Conservation (phyloP, 2,888 invertebrate species). For the Hololepta plana region DNA sequence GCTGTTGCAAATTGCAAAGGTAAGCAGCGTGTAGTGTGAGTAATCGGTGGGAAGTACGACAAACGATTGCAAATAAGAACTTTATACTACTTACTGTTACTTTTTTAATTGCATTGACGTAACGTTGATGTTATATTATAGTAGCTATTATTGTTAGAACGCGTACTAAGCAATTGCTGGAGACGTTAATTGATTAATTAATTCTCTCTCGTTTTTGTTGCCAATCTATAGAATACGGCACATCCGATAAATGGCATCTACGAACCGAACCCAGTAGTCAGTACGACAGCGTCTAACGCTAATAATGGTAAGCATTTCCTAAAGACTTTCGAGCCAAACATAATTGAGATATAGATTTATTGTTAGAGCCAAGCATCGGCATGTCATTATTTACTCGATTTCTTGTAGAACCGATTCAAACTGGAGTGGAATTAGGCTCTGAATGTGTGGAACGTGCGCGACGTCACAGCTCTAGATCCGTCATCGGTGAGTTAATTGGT, state of each 20-base stretch:
- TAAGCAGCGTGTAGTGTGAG: constrained; percentile 32
- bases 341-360: too few species aligned
- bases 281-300: too few species aligned
- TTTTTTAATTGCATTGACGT: constrained; percentile 2
- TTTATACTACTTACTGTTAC: constrained; percentile 4
- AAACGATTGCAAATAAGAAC: constrained; percentile 1
- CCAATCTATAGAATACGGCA: constrained; percentile 58
- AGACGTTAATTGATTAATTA: constrained; percentile 1
- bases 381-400: too few species aligned
- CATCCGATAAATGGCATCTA: constrained; percentile 83
- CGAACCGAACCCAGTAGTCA: too few species aligned
- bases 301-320: too few species aligned
- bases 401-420: too few species aligned
- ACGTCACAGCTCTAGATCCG: constrained; percentile 21
- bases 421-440: constrained; percentile 44
- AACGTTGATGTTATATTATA: not conserved
- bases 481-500: too few species aligned
- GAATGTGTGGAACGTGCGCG: constrained; percentile 37
- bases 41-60: too few species aligned
- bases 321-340: too few species aligned
- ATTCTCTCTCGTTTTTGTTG: constrained; percentile 5
- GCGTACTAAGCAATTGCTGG: constrained; percentile 3
- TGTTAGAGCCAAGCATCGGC: too few species aligned
- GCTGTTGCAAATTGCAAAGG: constrained; percentile 93
- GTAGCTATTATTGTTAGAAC: too few species aligned